phyloP scores from a whole-genome alignment of 35 echinoderm and acorn worm species.

The Apostichopus parvimensis region DNA sequence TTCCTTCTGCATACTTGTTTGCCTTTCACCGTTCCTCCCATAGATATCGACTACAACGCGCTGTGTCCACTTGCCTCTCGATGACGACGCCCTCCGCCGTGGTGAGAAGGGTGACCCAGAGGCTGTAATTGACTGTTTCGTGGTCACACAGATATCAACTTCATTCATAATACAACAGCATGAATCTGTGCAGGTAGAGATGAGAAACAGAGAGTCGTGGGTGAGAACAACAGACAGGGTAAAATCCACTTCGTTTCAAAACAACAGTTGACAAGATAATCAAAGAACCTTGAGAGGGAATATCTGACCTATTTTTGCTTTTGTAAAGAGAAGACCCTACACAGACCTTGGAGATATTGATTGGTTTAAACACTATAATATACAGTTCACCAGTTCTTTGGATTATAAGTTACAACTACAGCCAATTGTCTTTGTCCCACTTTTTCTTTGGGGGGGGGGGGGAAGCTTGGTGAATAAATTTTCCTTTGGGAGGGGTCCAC shows the following conservation, averaged over 20 bases:
- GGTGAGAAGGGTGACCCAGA: slow-evolving; percentile 6
- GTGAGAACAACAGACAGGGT: not conserved
- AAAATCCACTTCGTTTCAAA: not conserved
- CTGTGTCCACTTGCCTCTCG: slow-evolving; percentile 51
- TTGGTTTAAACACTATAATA: not conserved
- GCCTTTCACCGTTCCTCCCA: slow-evolving; percentile 49
- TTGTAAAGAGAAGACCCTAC: not conserved
- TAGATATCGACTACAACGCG: slow-evolving; percentile 54
- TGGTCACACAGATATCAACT: slow-evolving; percentile 74
- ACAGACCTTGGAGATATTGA: slow-evolving; percentile 40
- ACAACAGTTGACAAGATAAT: slow-evolving; percentile 44
- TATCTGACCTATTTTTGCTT: slow-evolving; percentile 5
- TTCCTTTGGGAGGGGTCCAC: too few species aligned
- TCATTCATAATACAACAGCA: slow-evolving; percentile 95
- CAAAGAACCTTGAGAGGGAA: slow-evolving; percentile 6
- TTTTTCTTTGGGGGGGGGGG: too few species aligned
- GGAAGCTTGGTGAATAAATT: too few species aligned
- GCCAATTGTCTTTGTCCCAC: too few species aligned
- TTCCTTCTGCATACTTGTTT: slow-evolving; percentile 50
- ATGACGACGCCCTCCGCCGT: not conserved
- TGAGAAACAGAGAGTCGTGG: not conserved
- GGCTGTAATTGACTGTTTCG: slow-evolving; percentile 42
- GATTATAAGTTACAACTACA: too few species aligned
- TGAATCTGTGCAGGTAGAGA: slow-evolving; percentile 42
- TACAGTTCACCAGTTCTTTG: too few species aligned